Conservation (phyloP, 1,140 invertebrate species). For the Ceratina australensis region DNA sequence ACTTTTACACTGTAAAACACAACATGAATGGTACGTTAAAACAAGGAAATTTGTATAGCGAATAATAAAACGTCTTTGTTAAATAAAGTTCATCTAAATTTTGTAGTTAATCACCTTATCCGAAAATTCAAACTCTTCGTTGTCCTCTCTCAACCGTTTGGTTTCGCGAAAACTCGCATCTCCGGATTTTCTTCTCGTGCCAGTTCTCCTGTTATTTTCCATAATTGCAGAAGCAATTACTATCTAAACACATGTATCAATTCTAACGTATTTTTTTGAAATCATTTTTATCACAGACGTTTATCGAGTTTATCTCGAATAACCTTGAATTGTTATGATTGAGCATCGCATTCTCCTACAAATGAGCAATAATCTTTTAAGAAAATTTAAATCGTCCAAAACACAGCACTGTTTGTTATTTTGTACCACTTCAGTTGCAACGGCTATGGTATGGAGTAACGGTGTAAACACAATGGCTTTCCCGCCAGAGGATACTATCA, state of each 20-base stretch:
- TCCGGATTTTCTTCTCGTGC: constrained; percentile 2
- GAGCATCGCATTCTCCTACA: too few species aligned
- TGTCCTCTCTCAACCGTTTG: constrained; percentile 9
- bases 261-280: neutral
- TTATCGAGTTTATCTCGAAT: neutral
- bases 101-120: constrained; percentile 31
- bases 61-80: too few species aligned
- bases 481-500: constrained; percentile 28
- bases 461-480: neutral
- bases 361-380: too few species aligned
- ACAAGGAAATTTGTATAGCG: neutral
- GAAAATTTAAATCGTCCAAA: too few species aligned
- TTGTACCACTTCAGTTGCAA: too few species aligned
- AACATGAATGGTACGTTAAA: neutral
- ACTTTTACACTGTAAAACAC: constrained; percentile 72
- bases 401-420: neutral
- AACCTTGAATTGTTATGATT: neutral
- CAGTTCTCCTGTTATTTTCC: neutral
- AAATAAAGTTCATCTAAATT: too few species aligned
- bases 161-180: neutral
- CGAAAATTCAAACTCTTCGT: neutral
- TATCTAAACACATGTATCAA: neutral
- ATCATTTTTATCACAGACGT: neutral
- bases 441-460: too few species aligned
- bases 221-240: neutral